A percentile compares a stretch with the other conserved stretches of the same genome.
These are phyloP conservation scores for Salvelinus sp. DNA, from an alignment of 2,113 vertebrate species.

Conservation along the genomic window DNA sequence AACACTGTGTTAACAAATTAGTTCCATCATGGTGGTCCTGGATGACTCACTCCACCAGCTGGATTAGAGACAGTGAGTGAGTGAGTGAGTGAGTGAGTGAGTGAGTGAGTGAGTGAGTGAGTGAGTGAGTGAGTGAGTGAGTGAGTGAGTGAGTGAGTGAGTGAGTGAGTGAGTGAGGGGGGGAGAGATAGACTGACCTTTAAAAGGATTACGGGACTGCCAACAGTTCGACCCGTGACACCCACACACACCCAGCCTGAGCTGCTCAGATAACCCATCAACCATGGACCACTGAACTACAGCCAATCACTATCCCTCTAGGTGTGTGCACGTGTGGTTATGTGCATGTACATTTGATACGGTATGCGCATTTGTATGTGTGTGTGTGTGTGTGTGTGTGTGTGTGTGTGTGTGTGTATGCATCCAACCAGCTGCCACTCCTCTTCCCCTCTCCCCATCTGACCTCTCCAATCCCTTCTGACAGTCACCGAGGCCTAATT, in stretches of 20 bases:
- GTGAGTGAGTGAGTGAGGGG: too few relatives aligned
- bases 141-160: too few relatives aligned
- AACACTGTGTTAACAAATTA: too few relatives aligned
- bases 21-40: too few relatives aligned
- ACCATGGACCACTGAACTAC: neutral
- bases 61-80: too few relatives aligned
- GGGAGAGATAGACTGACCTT: conserved; percentile 19
- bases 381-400: too few relatives aligned
- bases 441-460: conserved; percentile 1
- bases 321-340: neutral
- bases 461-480: conserved; percentile 16
- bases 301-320: neutral
- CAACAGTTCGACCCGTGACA: neutral
- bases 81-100: too few relatives aligned
- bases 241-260: conserved; percentile 1
- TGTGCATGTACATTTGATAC: conserved; percentile 2
- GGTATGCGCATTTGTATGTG: neutral
- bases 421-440: conserved; percentile 3
- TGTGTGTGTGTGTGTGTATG: too few relatives aligned
- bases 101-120: too few relatives aligned
- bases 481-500: conserved; percentile 11
- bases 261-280: neutral
- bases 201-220: conserved; percentile 4
- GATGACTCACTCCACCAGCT: too few relatives aligned
- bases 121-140: too few relatives aligned